Evolutionary conservation across 1,140 invertebrate species (phyloP), one percentile per base, ranked within the genome.

Genomic region (Trichonephila inaurata): DNA sequence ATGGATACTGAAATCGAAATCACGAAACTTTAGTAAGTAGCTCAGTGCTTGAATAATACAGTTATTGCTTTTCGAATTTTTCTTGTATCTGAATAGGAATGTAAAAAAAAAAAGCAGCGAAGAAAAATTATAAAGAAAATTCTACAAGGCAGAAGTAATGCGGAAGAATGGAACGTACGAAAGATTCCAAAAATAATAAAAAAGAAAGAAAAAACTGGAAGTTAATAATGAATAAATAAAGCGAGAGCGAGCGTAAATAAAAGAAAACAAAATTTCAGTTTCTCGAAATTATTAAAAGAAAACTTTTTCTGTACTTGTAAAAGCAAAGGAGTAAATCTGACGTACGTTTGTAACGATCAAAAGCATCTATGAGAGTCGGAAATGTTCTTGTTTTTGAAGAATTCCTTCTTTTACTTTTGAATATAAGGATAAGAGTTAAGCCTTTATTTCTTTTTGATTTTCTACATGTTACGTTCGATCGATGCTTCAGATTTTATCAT

Each of bases 291-390:
- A 88, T 88, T 60, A 66, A 88, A 66, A 62, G 60, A n/a, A 64
- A 21, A 5, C 1, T 88, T 88, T 66, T 40, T n/a, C 18, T 44
- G 16, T 69, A 21, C 86, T 24, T 58, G 82, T 58, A 44, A 88
- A 66, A 88, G 21, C 21, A 64, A 33, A 40, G 86, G 18, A 85
- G 61, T 66, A 88, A 88, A 88, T 66, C 62, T 66, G 62, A 24
- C 62, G 86, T 88, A 51, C 86, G 60, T 85, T 85, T 85, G 83
- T 64, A 88, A 28, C 86, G 86, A 88, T 88, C 86, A 88, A 88
- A 88, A 66, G 58, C 60, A 60, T 66, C 60, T 40, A 88, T 85
- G n/a, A 12, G 82, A 88, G 62, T 60, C 44, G 58, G 83, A 60
- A 18, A 85, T 60, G 21, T 85, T 77, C 72, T 85, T 85, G 83